Evolutionary conservation across 1,140 invertebrate genomes (phyloP).

Genomic region (Eurosta solidaginis): DNA sequence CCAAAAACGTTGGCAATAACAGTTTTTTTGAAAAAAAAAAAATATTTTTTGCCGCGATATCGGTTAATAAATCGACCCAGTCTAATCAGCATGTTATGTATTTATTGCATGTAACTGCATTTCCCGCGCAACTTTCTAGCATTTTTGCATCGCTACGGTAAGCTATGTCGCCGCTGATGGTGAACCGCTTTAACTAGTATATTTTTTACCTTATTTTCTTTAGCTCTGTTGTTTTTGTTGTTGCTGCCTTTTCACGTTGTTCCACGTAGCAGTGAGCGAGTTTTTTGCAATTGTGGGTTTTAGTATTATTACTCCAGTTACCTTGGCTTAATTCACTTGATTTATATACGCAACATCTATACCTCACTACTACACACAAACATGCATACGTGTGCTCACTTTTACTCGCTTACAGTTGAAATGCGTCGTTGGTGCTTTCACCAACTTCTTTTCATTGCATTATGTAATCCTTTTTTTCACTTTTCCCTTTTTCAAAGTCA

Average conservation of each 20-base stretch:
- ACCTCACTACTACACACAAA: no score
- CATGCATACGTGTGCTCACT: no score
- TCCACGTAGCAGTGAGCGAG: background rate
- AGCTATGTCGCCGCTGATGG: background rate
- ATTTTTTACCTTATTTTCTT: no score
- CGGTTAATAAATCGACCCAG: no score
- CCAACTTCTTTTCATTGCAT: conserved; percentile 1
- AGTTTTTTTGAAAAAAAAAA: no score
- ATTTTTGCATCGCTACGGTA: background rate
- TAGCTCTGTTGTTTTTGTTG: background rate
- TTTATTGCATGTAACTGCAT: no score
- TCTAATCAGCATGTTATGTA: no score
- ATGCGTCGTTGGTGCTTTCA: background rate
- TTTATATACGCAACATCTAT: background rate
- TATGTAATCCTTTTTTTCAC: background rate
- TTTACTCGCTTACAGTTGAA: no score
- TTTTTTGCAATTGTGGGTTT: background rate
- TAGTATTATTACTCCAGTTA: conserved; percentile 7
- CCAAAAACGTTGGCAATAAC: no score
- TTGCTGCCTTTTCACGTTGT: background rate
- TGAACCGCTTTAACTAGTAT: no score
- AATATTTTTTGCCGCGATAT: no score
- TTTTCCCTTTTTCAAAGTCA: background rate
- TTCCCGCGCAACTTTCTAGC: no score
- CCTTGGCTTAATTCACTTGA: conserved; percentile 23